These are phyloP conservation scores for Phainopepla nitens DNA, from an alignment of 2,113 vertebrate genomes.

Conservation along the genomic window DNA sequence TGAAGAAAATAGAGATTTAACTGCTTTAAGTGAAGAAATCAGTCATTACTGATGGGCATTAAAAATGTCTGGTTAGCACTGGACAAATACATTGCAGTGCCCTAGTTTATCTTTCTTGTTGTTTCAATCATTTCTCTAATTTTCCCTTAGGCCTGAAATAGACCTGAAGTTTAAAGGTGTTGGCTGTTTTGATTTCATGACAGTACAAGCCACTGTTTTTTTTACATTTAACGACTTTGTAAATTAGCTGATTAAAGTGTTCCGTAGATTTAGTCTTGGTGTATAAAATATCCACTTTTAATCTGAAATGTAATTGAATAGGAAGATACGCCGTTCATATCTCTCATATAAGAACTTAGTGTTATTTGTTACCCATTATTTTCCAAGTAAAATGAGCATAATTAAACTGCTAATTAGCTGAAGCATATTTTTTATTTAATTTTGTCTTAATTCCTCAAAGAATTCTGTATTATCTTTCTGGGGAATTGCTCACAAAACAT, in stretches of 20 bases:
- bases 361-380: background rate
- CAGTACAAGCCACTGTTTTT: background rate
- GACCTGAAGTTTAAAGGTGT: background rate
- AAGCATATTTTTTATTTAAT: background rate
- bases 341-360: background rate
- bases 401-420: background rate
- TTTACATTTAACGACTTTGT: background rate
- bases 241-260: background rate
- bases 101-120: background rate
- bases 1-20: background rate
- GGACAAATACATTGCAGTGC: background rate
- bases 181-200: background rate
- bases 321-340: background rate
- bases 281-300: background rate
- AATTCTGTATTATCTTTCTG: background rate
- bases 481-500: background rate
- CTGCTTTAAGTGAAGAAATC: background rate
- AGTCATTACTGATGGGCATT: background rate
- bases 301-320: background rate
- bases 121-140: background rate
- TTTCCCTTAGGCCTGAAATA: background rate
- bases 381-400: background rate
- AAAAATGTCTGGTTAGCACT: background rate
- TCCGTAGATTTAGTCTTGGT: background rate
- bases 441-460: background rate